Conservation (phyloP, 2,113 vertebrate genomes). For the Polyodon spathula region DNA sequence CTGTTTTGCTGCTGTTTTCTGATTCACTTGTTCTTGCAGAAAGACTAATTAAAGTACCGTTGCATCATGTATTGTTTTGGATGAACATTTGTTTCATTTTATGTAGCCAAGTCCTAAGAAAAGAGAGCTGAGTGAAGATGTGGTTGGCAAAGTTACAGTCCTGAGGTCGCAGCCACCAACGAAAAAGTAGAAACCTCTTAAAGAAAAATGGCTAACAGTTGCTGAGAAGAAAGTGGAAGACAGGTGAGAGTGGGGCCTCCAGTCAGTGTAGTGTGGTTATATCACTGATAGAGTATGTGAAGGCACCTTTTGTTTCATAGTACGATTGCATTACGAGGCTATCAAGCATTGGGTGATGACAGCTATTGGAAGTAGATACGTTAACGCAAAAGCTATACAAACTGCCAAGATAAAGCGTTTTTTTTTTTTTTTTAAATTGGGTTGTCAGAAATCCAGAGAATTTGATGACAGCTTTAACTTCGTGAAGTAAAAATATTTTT, state of each 20-base stretch:
- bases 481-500: not conserved
- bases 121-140: slow-evolving; percentile 22
- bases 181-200: slow-evolving; percentile 20
- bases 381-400: too few species aligned
- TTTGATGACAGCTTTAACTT: not conserved
- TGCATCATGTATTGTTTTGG: not conserved
- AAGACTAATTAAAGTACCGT: too few species aligned
- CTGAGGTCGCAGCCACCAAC: slow-evolving; percentile 11
- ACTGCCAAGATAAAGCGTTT: too few species aligned
- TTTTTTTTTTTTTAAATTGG: not conserved
- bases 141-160: slow-evolving; percentile 4
- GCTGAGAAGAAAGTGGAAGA: slow-evolving; percentile 49
- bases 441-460: not conserved
- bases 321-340: too few species aligned
- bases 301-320: not conserved
- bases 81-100: slow-evolving; percentile 9
- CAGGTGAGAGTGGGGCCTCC: slow-evolving; percentile 47
- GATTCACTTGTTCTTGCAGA: not conserved
- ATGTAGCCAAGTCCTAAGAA: slow-evolving; percentile 42
- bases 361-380: too few species aligned
- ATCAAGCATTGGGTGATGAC: too few species aligned
- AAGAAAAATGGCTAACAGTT: slow-evolving; percentile 30
- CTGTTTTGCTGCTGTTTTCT: not conserved
- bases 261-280: not conserved
- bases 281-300: not conserved